Evolutionary conservation across 2,113 vertebrate species (phyloP), one percentile per base, ranked within the genome.

Genomic region (Xenopus borealis): DNA sequence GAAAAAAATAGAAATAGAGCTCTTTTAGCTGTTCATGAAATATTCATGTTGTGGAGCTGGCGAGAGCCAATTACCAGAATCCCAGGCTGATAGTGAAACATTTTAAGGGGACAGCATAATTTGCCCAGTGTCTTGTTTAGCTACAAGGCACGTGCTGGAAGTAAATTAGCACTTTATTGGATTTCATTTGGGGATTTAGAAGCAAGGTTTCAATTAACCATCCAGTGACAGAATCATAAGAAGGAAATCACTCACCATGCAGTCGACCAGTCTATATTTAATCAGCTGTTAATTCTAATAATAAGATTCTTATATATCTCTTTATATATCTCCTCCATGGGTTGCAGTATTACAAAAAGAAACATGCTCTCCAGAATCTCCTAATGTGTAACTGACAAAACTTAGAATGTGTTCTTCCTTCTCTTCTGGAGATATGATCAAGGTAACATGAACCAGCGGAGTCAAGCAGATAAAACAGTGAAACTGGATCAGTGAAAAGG

Each of bases 21-120:
- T 58, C 73, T 76, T 75, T 75, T 75, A 75, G 73, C 73, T 69
- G 66, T 44, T 52, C 73, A 75, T 75, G 45, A 76, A 76, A 76
- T 76, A 76, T 76, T 76, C 66, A 76, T 69, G 40, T 58, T 62
- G 57, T n/a, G 20, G 46, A 40, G 74, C 74, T 77, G 46, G 33
- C 3, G 67, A 77, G 67, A 63, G 67, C 67, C 74, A 77, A 70
- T 77, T 77, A 77, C 74, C 57, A 77, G 59, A 70, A 70, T 77
- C 74, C 74, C 74, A 27, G 74, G 74, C 67, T 70, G 59, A 77
- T 64, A 64, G 50, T 57, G 66, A 66, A 77, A 55, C 66, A 76
- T 76, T 76, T 76, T 76, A 70, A 70, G 66, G 67, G 74, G 74
- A 70, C 66, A 69, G 74, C 47, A 57, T 77, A 45, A 70, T 75